These are phyloP conservation scores for Callocephalon fimbriatum DNA, from an alignment of 2,113 vertebrate species.

Conservation along the genomic window DNA sequence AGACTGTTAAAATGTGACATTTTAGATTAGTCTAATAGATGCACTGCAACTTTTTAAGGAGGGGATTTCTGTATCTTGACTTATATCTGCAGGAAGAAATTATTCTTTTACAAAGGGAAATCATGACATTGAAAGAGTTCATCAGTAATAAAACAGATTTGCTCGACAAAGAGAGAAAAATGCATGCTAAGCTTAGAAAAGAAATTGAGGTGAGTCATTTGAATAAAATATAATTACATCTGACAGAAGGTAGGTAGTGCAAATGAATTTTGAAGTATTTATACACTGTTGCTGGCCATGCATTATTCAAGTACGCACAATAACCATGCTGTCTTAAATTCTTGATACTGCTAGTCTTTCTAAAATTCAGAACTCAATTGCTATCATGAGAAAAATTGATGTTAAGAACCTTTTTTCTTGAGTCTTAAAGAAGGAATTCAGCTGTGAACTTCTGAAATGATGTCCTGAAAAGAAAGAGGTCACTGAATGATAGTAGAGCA, in stretches of 20 bases:
- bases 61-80: neutral
- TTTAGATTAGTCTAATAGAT: neutral
- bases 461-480: neutral
- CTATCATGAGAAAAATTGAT: neutral
- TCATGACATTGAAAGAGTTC: constrained; percentile 58
- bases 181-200: constrained; percentile 77
- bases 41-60: neutral
- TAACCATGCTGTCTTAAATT: neutral
- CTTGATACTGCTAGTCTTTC: neutral
- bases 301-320: neutral
- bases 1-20: neutral
- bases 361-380: neutral
- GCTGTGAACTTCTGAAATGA: neutral
- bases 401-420: neutral
- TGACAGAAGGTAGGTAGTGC: neutral
- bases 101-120: constrained; percentile 57
- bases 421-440: neutral
- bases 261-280: neutral
- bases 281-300: neutral
- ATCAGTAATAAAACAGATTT: constrained; percentile 59
- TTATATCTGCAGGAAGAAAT: constrained; percentile 74
- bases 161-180: constrained; percentile 70
- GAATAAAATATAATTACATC: neutral
- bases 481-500: neutral
- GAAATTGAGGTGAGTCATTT: constrained; percentile 77